These are phyloP conservation scores for Amphiprion clarkii DNA, from an alignment of 2,797 vertebrate species.

Conservation along the genomic window DNA sequence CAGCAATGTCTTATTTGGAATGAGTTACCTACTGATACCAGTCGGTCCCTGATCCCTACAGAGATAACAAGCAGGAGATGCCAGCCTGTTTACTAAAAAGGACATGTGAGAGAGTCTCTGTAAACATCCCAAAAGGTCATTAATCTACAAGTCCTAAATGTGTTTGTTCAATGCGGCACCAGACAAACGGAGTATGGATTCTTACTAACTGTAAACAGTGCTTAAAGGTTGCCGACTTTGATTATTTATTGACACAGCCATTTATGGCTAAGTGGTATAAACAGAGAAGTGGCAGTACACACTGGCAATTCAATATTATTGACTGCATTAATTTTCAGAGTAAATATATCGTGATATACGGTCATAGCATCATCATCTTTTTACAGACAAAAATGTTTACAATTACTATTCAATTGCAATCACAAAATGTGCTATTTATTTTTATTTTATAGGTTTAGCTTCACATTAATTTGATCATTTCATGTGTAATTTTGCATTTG, in stretches of 20 bases:
- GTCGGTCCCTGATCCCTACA: conserved; percentile 41
- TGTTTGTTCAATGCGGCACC: conserved; percentile 4
- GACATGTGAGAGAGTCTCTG: conserved; percentile 34
- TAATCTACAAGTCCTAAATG: conserved; percentile 33
- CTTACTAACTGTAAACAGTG: conserved; percentile 7
- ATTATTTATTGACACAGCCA: background rate
- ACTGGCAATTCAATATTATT: conserved; percentile 6
- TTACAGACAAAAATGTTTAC: background rate
- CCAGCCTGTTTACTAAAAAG: conserved; percentile 37
- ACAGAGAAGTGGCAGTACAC: background rate
- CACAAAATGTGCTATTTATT: background rate
- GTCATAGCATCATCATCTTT: background rate
- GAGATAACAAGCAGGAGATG: conserved; percentile 49
- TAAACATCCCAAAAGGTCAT: conserved; percentile 37
- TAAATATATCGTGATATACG: background rate
- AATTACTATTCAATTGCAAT: background rate
- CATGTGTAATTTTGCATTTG: background rate
- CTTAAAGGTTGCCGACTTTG: conserved; percentile 11
- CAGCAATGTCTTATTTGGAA: conserved; percentile 70
- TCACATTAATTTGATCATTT: background rate
- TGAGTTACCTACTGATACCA: conserved; percentile 64
- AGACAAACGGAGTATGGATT: conserved; percentile 7
- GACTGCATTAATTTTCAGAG: background rate
- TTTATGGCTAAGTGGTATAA: conserved; percentile 3
- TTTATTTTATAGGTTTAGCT: background rate